Evolutionary conservation across 2,797 vertebrate genomes (phyloP).

Genomic region (Muscicapa striata): DNA sequence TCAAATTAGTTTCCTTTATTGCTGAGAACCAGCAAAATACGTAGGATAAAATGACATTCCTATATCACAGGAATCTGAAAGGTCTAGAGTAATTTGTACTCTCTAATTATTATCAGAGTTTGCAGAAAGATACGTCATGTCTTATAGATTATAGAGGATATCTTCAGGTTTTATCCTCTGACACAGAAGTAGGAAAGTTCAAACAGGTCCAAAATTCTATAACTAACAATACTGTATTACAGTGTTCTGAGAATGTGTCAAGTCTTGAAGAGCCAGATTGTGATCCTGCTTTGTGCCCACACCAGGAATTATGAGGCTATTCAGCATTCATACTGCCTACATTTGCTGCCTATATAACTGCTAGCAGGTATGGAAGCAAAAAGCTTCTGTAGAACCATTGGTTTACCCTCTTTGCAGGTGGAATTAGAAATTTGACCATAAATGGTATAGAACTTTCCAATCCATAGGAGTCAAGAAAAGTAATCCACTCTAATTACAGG

Average conservation of each 20-base stretch:
- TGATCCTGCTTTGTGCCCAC: constrained; percentile 47
- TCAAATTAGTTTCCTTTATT: not conserved
- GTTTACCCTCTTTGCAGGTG: not conserved
- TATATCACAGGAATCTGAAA: not conserved
- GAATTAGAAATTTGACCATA: not conserved
- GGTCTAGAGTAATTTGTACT: not conserved
- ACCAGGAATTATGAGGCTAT: constrained; percentile 13
- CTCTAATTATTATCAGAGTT: not conserved
- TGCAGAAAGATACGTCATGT: not conserved
- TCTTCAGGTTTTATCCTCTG: not conserved
- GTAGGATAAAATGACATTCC: not conserved
- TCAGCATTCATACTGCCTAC: constrained; percentile 5
- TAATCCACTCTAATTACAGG: not conserved
- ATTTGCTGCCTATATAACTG: not conserved
- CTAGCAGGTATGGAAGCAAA: not conserved
- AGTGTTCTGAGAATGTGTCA: constrained; percentile 51
- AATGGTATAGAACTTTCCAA: not conserved
- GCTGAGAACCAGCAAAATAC: not conserved
- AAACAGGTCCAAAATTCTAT: constrained; percentile 43
- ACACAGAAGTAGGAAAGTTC: constrained; percentile 26
- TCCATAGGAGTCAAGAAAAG: not conserved
- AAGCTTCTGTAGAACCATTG: not conserved
- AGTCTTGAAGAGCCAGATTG: constrained; percentile 52
- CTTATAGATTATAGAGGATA: not conserved
- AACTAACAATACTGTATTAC: constrained; percentile 51